A percentile compares a stretch with the other conserved stretches of the same genome.
phyloP scores from a whole-genome alignment of 2,113 vertebrate species.

The Microtus richardsoni region DNA sequence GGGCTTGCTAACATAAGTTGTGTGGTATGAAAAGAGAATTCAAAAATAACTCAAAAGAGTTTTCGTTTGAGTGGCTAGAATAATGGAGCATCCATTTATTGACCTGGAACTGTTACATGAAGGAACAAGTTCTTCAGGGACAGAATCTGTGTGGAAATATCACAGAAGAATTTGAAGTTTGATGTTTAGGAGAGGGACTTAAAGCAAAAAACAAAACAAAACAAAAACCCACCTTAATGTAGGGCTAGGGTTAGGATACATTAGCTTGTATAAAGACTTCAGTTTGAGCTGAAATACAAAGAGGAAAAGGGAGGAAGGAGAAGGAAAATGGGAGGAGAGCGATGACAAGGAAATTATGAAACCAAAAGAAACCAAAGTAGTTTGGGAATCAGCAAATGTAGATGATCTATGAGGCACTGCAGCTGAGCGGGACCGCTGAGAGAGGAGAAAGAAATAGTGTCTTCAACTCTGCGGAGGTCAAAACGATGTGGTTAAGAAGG shows the following conservation, averaged over 20 bases:
- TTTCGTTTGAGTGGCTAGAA: constrained; percentile 42
- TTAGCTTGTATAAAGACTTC: neutral
- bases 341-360: neutral
- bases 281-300: neutral
- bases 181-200: neutral
- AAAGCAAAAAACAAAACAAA: neutral
- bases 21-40: neutral
- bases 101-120: neutral
- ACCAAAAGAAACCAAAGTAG: neutral
- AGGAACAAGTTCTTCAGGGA: neutral
- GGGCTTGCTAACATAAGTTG: constrained; percentile 4
- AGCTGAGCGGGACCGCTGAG: neutral
- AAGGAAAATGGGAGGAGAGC: neutral
- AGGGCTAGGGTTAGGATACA: neutral
- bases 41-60: constrained; percentile 39
- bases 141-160: neutral
- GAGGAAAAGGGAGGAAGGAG: neutral
- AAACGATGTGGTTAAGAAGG: neutral
- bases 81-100: neutral
- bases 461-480: neutral
- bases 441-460: neutral
- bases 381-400: constrained; percentile 36
- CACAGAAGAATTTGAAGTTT: constrained; percentile 35
- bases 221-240: neutral
- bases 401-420: neutral